Base-by-base conservation (phyloP, 2,888 invertebrate species). In the Odontomyia ornata region DNA sequence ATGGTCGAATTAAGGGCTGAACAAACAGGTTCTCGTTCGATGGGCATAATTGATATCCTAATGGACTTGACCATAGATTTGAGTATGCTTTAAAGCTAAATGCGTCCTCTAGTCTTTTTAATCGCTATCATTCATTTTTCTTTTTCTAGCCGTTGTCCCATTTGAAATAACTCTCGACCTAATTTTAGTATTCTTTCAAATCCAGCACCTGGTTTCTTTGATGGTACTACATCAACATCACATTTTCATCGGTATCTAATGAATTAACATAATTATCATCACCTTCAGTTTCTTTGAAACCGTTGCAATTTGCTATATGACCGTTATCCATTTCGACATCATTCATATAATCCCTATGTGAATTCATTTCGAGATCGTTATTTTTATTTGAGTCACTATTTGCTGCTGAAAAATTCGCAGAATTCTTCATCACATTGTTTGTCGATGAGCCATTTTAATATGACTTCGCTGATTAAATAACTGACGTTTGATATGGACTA, bases 1-100 rank as follows among this genome's bases (percentile, higher is more conserved):
- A 99, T 98, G 87, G 98, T 98, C 83, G 98, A 97, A 89, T 99
- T 99, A 83, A 99, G 92, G 84, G 96, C 95, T 84, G 96, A 95
- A 89, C 97, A 97, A 79, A 98, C 95, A 75, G 94, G 93, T 88
- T 99, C 98, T 83, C 99, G 91, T 84, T 95, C 82, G 93, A 91
- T n/a, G 98, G 95, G 87, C 97, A 94, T 83, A 99, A 89, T 88
- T 98, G 97, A 94, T 96, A 96, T 79, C 97, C 97, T 79, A 98
- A 93, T 21, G 98, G 98, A 88, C 97, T 97, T 84, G 93, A 93
- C 97, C 97, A 98, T 36, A 98, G 99, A 89, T 99, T 98, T 82
- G 96, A 94, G 88, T 99, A 99, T 69, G 98, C 98, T 85, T 99
- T 89, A 85, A 99, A 90, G 89, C 98, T 98, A 90, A 98, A 99